phyloP scores from a whole-genome alignment of 2,888 invertebrate genomes.

The Euphydryas editha region DNA sequence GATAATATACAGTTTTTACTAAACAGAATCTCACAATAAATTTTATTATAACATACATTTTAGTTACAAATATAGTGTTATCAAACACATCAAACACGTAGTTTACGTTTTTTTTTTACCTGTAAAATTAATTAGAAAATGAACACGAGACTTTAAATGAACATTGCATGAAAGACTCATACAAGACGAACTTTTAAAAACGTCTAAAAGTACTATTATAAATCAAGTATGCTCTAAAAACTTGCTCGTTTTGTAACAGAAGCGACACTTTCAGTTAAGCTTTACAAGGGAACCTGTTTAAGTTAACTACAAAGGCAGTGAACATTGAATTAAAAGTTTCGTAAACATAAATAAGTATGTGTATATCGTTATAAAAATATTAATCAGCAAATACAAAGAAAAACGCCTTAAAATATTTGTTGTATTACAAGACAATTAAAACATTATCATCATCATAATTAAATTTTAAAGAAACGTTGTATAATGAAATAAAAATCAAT shows the following conservation, averaged over 20 bases:
- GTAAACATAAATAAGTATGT: not conserved
- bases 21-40: too few species aligned
- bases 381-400: too few species aligned
- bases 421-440: too few species aligned
- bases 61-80: too few species aligned
- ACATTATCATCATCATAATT: too few species aligned
- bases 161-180: not conserved
- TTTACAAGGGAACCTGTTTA: not conserved
- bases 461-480: too few species aligned
- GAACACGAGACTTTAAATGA: not conserved
- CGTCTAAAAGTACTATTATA: constrained; percentile 19
- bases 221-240: constrained; percentile 19
- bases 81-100: not conserved
- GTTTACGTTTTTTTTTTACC: not conserved
- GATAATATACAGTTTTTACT: not conserved
- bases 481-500: too few species aligned
- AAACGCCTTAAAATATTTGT: too few species aligned
- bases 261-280: not conserved
- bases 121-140: not conserved
- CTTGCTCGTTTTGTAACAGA: constrained; percentile 1
- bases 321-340: constrained; percentile 1
- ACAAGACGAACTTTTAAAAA: constrained; percentile 9
- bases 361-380: not conserved
- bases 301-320: not conserved
- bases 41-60: too few species aligned